These are phyloP conservation scores for Poeciliopsis paucimaculata DNA, from an alignment of 2,797 vertebrate species.

Conservation along the genomic window DNA sequence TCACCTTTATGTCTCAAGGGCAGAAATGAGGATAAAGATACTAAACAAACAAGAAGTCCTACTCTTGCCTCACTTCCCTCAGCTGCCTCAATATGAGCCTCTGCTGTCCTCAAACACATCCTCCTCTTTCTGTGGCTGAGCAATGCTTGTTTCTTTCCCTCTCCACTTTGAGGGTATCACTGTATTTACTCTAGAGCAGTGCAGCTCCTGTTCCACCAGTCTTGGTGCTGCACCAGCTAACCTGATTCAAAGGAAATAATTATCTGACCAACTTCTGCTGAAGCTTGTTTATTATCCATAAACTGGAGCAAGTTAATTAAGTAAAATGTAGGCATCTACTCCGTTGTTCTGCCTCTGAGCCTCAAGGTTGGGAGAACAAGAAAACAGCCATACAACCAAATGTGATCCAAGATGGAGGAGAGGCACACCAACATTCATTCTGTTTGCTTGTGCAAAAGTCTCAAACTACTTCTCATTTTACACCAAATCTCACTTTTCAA, in stretches of 20 bases:
- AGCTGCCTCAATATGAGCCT: slow-evolving; percentile 48
- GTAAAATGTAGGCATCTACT: background rate
- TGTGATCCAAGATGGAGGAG: slow-evolving; percentile 45
- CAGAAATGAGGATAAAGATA: slow-evolving; percentile 94
- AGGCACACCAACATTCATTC: background rate
- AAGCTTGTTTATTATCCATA: background rate
- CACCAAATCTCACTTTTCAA: background rate
- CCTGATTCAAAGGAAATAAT: background rate
- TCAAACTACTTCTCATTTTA: background rate
- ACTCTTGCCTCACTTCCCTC: slow-evolving; percentile 40
- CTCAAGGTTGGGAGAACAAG: slow-evolving; percentile 81
- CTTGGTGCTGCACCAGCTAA: background rate
- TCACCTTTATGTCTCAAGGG: slow-evolving; percentile 89
- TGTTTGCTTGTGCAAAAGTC: background rate
- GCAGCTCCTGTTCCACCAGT: slow-evolving; percentile 21
- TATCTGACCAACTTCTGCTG: background rate
- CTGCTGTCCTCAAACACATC: slow-evolving; percentile 45
- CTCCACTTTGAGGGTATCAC: slow-evolving; percentile 18
- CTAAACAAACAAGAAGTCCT: slow-evolving; percentile 78
- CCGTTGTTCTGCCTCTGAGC: background rate
- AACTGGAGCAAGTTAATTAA: background rate
- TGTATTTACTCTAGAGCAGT: slow-evolving; percentile 23
- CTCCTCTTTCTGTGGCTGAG: slow-evolving; percentile 43
- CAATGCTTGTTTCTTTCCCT: slow-evolving; percentile 47
- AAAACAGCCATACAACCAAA: slow-evolving; percentile 80